phyloP scores from a whole-genome alignment of 2,113 vertebrate species.

The Physeter macrocephalus region DNA sequence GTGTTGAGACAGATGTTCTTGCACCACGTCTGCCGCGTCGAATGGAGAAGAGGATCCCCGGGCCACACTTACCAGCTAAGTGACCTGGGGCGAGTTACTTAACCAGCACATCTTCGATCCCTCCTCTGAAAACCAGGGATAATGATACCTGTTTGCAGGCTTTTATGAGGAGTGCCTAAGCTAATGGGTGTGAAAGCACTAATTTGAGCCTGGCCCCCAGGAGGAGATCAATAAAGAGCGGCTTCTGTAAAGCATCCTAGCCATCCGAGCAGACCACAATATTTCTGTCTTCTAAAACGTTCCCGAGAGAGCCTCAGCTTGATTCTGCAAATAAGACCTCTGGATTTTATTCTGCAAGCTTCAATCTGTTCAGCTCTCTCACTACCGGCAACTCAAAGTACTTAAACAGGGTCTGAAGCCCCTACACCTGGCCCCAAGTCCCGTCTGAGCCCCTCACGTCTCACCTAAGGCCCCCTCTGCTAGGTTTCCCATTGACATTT shows the following conservation, averaged over 20 bases:
- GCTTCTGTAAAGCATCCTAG: neutral
- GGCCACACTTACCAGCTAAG: neutral
- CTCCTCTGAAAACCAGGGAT: neutral
- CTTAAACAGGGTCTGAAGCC: too few species aligned
- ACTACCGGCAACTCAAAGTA: neutral
- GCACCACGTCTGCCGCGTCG: rapidly evolving
- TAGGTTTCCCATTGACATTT: rapidly evolving
- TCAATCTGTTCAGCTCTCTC: neutral
- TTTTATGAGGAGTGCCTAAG: neutral
- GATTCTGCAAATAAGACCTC: neutral
- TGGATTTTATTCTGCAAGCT: neutral
- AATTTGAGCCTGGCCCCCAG: neutral
- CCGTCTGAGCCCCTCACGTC: rapidly evolving
- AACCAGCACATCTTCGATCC: neutral
- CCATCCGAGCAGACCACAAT: neutral
- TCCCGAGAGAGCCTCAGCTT: neutral
- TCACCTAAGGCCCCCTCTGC: rapidly evolving
- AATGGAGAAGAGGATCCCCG: neutral
- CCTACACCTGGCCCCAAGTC: rapidly evolving
- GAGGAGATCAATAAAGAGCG: neutral
- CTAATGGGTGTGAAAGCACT: neutral
- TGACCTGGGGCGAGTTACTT: neutral
- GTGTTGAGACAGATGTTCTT: neutral
- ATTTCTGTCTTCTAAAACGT: neutral
- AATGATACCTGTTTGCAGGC: neutral